These are phyloP conservation scores for Echinarachnius parma DNA, from an alignment of 53 echinoderm and acorn worm genomes.

Conservation along the genomic window DNA sequence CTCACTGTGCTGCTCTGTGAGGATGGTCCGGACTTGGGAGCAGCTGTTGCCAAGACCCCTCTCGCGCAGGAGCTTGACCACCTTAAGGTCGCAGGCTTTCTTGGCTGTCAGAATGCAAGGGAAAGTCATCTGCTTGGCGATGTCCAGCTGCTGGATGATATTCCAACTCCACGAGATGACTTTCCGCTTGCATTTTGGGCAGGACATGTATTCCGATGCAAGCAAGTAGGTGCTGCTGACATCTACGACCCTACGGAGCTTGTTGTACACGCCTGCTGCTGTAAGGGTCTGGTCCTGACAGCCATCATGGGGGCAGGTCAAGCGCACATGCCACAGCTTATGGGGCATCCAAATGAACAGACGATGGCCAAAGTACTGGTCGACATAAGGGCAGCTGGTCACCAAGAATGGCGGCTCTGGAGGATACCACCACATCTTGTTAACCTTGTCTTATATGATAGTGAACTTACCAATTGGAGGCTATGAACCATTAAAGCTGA, in stretches of 20 bases:
- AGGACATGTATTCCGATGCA: slow-evolving; percentile 38
- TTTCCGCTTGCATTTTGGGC: slow-evolving; percentile 46
- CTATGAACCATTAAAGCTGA: no score
- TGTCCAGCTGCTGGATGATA: slow-evolving; percentile 52
- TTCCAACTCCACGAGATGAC: slow-evolving; percentile 45
- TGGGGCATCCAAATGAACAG: slow-evolving; percentile 62
- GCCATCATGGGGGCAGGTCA: slow-evolving; percentile 49
- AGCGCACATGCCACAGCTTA: slow-evolving; percentile 42
- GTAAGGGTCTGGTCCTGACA: slow-evolving; percentile 45
- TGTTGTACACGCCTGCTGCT: slow-evolving; percentile 36
- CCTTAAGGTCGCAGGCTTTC: slow-evolving; percentile 50
- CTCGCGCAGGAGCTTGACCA: slow-evolving; percentile 36
- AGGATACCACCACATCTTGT: slow-evolving; percentile 46
- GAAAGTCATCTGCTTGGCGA: slow-evolving; percentile 43
- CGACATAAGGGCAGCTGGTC: no score
- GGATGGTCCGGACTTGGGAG: slow-evolving; percentile 37
- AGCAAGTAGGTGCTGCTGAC: slow-evolving; percentile 28
- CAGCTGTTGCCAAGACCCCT: slow-evolving; percentile 55
- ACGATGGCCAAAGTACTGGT: slow-evolving; percentile 13
- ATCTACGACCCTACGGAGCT: slow-evolving; percentile 37
- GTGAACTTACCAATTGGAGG: no score
- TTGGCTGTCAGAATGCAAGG: slow-evolving; percentile 54
- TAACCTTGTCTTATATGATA: slow-evolving; percentile 12
- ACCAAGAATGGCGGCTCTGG: slow-evolving; percentile 30
- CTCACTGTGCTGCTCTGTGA: slow-evolving; percentile 53